Conservation (phyloP, 2,113 vertebrate species). For the Austrofundulus limnaeus region DNA sequence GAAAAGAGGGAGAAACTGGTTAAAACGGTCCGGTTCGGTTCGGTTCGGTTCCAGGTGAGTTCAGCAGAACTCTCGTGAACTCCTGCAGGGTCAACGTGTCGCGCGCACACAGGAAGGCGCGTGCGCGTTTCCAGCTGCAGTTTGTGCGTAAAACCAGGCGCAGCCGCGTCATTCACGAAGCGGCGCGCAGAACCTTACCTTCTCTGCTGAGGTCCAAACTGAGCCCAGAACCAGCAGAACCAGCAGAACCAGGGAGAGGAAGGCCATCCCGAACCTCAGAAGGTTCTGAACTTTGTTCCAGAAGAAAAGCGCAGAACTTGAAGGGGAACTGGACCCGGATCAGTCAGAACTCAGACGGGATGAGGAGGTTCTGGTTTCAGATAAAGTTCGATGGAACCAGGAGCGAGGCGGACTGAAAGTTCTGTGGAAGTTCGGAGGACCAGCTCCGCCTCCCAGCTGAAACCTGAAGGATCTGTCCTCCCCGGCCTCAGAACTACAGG, state of each 20-base stretch:
- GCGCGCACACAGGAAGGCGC: conserved; percentile 45
- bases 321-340: conserved; percentile 41
- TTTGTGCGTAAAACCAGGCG: too few relatives aligned
- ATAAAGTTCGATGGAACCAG: too few relatives aligned
- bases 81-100: conserved; percentile 42
- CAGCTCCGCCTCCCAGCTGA: conserved; percentile 47
- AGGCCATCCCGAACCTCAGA: conserved; percentile 85
- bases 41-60: too few relatives aligned
- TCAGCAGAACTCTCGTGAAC: conserved; percentile 10
- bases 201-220: conserved; percentile 82
- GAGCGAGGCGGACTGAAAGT: conserved; percentile 15
- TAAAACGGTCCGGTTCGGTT: too few relatives aligned
- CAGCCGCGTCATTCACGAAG: too few relatives aligned
- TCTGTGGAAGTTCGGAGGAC: conserved; percentile 56
- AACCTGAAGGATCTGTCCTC: conserved; percentile 64
- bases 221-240: conserved; percentile 80
- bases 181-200: conserved; percentile 79
- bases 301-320: conserved; percentile 4
- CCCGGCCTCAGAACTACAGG: conserved; percentile 74
- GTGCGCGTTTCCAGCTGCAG: neutral
- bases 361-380: conserved; percentile 31
- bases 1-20: conserved; percentile 30
- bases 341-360: conserved; percentile 48
- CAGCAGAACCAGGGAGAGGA: conserved; percentile 83
- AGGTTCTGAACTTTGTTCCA: conserved; percentile 40